These are phyloP conservation scores for Acanthochromis polyacanthus DNA, from an alignment of 2,113 vertebrate genomes.

Conservation along the genomic window DNA sequence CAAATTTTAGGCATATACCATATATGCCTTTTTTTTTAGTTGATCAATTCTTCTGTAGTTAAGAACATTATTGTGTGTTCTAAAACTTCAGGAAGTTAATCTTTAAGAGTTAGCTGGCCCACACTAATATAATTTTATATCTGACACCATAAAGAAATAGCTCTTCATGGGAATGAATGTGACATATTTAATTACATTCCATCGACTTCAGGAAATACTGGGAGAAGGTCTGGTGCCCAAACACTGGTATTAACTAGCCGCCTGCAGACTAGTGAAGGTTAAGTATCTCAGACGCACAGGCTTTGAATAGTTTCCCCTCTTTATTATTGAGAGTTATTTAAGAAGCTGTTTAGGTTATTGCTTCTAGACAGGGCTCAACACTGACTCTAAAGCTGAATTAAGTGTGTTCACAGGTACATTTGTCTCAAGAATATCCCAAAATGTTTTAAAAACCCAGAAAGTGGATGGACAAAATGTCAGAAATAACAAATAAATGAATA, in stretches of 20 bases:
- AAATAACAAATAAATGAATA: background rate
- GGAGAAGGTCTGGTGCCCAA: background rate
- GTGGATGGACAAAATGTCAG: background rate
- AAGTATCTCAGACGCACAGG: background rate
- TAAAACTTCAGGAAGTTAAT: too few relatives aligned
- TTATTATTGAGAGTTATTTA: slow-evolving; percentile 35
- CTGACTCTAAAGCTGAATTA: background rate
- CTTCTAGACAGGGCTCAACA: background rate
- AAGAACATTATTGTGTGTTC: too few relatives aligned
- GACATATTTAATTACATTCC: background rate
- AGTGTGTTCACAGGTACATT: background rate
- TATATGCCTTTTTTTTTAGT: too few relatives aligned
- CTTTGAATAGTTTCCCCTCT: background rate
- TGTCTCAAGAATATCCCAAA: background rate
- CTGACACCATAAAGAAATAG: background rate
- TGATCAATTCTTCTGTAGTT: too few relatives aligned
- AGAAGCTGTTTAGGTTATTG: background rate
- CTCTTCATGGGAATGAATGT: background rate
- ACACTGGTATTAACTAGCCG: background rate
- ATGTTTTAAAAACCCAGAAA: too few relatives aligned
- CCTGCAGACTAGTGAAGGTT: background rate
- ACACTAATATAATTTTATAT: too few relatives aligned
- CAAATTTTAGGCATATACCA: too few relatives aligned
- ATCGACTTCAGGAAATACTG: background rate
- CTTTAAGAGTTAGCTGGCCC: too few relatives aligned